Conservation (phyloP, 2,797 vertebrate genomes). For the Lutjanus campechanus region DNA sequence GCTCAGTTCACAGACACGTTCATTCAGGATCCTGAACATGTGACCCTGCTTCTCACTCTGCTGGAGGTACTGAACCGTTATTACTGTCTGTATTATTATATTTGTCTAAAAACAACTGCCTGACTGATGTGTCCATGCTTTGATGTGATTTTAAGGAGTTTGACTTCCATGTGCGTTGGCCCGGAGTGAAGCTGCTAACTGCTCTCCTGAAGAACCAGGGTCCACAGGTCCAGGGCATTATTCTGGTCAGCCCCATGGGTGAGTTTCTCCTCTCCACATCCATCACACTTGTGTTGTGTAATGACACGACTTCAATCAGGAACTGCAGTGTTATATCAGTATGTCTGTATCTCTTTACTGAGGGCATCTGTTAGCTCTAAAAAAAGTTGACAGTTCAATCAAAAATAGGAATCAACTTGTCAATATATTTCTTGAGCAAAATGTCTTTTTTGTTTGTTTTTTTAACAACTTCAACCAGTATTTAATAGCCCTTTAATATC, state of each 20-base stretch:
- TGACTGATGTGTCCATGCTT: background rate
- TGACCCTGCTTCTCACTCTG: constrained; percentile 93
- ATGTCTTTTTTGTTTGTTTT: too few species aligned
- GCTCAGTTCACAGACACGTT: constrained; percentile 95
- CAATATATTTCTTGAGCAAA: background rate
- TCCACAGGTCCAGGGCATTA: constrained; percentile 93
- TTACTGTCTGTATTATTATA: background rate
- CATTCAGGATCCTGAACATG: constrained; percentile 93
- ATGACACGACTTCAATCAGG: background rate
- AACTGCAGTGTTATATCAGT: background rate
- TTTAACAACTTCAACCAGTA: background rate
- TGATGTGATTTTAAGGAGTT: constrained; percentile 89
- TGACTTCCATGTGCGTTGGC: constrained; percentile 99
- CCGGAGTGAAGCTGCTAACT: constrained; percentile 94
- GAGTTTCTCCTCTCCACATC: constrained; percentile 60
- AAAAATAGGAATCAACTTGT: background rate
- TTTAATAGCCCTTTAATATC: background rate
- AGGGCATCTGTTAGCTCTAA: background rate
- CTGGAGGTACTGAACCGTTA: constrained; percentile 89
- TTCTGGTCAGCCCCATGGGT: constrained; percentile 99
- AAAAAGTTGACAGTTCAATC: background rate
- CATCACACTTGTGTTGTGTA: background rate
- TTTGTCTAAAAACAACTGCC: background rate
- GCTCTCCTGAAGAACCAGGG: constrained; percentile 94
- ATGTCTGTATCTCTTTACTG: background rate